Conservation (phyloP, 2,888 invertebrate species). For the Magallana nippona region DNA sequence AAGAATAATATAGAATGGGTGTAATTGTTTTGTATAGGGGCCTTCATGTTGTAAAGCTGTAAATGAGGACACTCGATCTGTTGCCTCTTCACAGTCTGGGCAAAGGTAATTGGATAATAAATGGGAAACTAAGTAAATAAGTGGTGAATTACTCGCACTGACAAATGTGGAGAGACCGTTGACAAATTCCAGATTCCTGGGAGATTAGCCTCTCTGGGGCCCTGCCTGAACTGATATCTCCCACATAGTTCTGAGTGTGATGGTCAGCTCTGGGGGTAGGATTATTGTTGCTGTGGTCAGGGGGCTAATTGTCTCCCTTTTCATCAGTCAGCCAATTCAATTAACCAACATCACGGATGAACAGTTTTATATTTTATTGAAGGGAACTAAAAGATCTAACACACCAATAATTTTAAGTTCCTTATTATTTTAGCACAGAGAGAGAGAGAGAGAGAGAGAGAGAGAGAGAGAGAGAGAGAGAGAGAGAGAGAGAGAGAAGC, state of each 20-base stretch:
- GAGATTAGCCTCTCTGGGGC: neutral
- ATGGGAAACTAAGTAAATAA: constrained; percentile 26
- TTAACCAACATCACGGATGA: no score
- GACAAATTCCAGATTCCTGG: constrained; percentile 23
- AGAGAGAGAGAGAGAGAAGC: no score
- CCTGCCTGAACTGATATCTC: neutral
- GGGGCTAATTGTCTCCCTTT: no score
- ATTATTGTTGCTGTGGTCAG: no score
- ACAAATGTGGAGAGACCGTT: constrained; percentile 9
- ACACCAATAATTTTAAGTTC: no score
- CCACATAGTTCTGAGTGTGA: neutral
- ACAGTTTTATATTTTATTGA: no score
- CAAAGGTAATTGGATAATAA: constrained; percentile 15
- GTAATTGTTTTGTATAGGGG: constrained; percentile 21
- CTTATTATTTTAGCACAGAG: no score
- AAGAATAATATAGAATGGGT: no score
- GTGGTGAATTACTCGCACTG: constrained; percentile 15
- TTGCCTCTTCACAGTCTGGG: constrained; percentile 17
- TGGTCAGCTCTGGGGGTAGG: neutral
- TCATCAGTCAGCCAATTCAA: no score
- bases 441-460: no score
- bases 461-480: no score
- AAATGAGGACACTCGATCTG: neutral
- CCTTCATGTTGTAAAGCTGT: neutral
- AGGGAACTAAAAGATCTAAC: no score